Percentiles rank a stretch among this genome's conserved stretches.
Evolutionary conservation across 2,888 invertebrate genomes (phyloP).

Genomic region (Amphipoea oculea): DNA sequence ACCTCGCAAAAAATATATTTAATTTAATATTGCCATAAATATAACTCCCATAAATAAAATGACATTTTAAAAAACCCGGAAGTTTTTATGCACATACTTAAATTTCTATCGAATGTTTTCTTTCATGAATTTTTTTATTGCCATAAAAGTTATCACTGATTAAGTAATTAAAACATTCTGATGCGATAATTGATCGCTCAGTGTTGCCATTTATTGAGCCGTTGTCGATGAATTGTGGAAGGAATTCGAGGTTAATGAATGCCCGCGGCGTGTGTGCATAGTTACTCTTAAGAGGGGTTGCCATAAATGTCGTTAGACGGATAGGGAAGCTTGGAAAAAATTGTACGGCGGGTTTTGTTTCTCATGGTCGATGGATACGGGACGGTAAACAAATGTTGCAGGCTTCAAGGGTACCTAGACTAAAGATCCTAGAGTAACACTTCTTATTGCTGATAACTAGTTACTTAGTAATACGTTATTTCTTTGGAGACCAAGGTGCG

Average conservation of each 20-base stretch:
- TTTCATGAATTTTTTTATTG: constrained; percentile 60
- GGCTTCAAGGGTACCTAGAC: background rate
- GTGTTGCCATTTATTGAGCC: constrained; percentile 62
- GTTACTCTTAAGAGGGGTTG: constrained; percentile 50
- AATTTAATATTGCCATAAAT: constrained; percentile 24
- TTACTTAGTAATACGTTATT: background rate
- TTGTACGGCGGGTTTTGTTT: constrained; percentile 35
- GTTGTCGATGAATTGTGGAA: constrained; percentile 56
- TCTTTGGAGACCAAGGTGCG: no score
- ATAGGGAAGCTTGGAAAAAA: constrained; percentile 61
- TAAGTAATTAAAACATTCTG: constrained; percentile 70
- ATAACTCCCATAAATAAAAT: constrained; percentile 22
- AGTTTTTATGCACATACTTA: constrained; percentile 38
- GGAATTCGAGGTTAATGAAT: constrained; percentile 67
- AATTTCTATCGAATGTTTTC: constrained; percentile 52
- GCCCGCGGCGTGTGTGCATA: constrained; percentile 51
- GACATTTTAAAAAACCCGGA: constrained; percentile 56
- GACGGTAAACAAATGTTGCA: constrained; percentile 24
- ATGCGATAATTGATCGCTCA: constrained; percentile 53
- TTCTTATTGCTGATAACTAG: background rate
- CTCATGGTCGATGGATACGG: constrained; percentile 27
- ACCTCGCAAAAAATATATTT: constrained; percentile 22
- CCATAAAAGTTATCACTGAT: constrained; percentile 66
- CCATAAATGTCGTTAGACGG: constrained; percentile 55
- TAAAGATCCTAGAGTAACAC: background rate